A percentile compares a stretch with the other conserved stretches of the same genome.
These are phyloP conservation scores for Beroe ovata DNA, from an alignment of 37 sponge, comb jelly and placozoan genomes.

Conservation along the genomic window DNA sequence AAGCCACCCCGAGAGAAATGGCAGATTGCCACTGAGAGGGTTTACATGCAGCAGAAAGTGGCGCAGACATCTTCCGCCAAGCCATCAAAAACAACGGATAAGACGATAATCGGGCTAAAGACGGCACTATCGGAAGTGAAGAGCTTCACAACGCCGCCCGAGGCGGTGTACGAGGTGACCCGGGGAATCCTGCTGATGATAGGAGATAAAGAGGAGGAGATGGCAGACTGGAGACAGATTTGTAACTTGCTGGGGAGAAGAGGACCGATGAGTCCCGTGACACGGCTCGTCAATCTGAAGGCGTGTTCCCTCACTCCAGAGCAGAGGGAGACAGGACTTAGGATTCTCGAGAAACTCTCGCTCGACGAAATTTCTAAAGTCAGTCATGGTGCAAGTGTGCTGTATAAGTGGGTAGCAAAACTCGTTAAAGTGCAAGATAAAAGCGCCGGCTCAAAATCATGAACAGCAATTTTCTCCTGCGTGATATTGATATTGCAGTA, in stretches of 20 bases:
- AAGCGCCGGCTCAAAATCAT: background rate
- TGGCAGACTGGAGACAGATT: constrained; percentile 57
- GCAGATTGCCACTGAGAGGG: constrained; percentile 40
- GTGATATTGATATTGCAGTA: no score
- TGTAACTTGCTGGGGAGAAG: constrained; percentile 10
- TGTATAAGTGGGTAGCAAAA: constrained; percentile 42
- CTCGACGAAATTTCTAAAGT: constrained; percentile 32
- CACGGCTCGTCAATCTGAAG: constrained; percentile 39
- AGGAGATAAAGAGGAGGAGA: constrained; percentile 22
- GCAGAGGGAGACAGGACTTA: background rate
- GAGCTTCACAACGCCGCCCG: constrained; percentile 41
- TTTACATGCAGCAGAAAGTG: constrained; percentile 57
- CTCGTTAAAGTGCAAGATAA: constrained; percentile 4
- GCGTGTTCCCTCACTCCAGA: background rate
- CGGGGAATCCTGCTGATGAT: constrained; percentile 29
- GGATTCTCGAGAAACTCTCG: constrained; percentile 2
- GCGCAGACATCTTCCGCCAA: constrained; percentile 17
- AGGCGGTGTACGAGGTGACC: constrained; percentile 58
- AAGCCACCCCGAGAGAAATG: constrained; percentile 46
- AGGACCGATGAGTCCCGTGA: constrained; percentile 39
- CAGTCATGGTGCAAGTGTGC: constrained; percentile 39
- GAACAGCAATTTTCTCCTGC: no score
- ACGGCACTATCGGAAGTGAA: constrained; percentile 52
- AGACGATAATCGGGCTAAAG: constrained; percentile 14
- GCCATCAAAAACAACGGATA: background rate